Evolutionary conservation across 2,888 invertebrate genomes (phyloP), one percentile per base, ranked within the genome.

Genomic region (Himalopsyche japonica): DNA sequence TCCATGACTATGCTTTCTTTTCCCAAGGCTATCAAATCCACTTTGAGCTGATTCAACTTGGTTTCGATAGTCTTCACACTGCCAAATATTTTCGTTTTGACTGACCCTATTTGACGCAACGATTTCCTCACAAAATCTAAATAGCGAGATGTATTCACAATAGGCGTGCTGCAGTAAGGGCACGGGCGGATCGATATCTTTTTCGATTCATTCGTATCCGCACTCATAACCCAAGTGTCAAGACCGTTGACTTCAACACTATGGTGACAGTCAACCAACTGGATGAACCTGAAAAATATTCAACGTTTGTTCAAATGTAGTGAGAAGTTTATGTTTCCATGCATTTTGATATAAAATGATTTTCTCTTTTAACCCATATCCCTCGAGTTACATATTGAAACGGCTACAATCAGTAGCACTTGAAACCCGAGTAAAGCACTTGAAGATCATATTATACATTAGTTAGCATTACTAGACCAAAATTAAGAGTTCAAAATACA

Each of bases 71-170:
- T 57, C 20, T 57, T 57, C 12, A 30, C 12, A 24, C 76, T 34
- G 78, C 85, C 85, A 77, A 85, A 92, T 27, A 90, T 89, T 83
- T 88, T 89, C 80, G 88, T 88, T 87, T 92, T 93, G 57, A 92
- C 90, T 1, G 90, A 90, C 83, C 91, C 91, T 27, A 93, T 91
- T 81, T 91, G 90, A n/a, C 88, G 88, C 84, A 88, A 89, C 84
- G 89, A 89, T n/a, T 87, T 87, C 88, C 91, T 90, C 82, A 95
- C 90, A 2, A 90, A 86, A 85, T 93, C 92, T 85, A 93, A 93
- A 89, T 94, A 95, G 24, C 94, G 91, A 76, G 90, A 89, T 1
- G 93, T 94, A 87, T 91, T 92, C n/a, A 93, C 90, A n/a, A 95
- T 93, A 0, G 93, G 91, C 24, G 92, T 92, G 81, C 93, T 93